Base-by-base conservation (phyloP, 2,113 vertebrate genomes). In the Acanthisitta chloris region DNA sequence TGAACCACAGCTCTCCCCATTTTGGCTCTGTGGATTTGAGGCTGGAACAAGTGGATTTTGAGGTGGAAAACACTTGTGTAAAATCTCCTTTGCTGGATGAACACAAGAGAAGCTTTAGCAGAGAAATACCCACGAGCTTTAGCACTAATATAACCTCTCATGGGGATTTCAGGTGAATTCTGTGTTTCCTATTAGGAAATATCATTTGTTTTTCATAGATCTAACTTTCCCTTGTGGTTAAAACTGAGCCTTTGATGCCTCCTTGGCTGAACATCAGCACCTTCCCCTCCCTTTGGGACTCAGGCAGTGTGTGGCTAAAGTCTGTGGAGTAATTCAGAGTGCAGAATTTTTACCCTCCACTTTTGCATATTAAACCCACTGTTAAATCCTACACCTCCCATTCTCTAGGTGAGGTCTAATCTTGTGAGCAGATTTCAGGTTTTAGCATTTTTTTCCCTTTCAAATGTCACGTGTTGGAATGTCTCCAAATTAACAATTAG, bases 21-120 rank as follows among this genome's bases (percentile, higher is more conserved):
- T 48, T 58, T 45, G 48, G 28, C 23, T 66, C 78, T 73, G 0
- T 12, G 21, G 48, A 14, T 78, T 12, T 46, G 73, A 48, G 70
- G 61, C 34, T 9, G 33, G 34, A 29, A 74, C 67, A 62, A 15
- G 1, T 12, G 36, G 18, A 7, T 14, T 61, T 69, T 23, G 31
- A 28, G 36, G 17, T 61, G 66, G 14, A 15, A 36, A 29, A 11
- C 9, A 1, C 43, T 74, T 0, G 0, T 4, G 17, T 73, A 14
- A 45, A 76, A 13, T 5, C 5, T 17, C 66, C 73, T 17, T 12
- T 36, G 17, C 20, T 49, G 31, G 24, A 24, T 4, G 49, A 54
- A 43, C 18, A 17, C 36, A 9, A 24, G 64, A 70, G 67, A 23
- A 66, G 28, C 31, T 62, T 72, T 5, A 33, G 72, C 64, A 61